Conservation (phyloP, 2,113 vertebrate species). For the Leptocoma aspasia region DNA sequence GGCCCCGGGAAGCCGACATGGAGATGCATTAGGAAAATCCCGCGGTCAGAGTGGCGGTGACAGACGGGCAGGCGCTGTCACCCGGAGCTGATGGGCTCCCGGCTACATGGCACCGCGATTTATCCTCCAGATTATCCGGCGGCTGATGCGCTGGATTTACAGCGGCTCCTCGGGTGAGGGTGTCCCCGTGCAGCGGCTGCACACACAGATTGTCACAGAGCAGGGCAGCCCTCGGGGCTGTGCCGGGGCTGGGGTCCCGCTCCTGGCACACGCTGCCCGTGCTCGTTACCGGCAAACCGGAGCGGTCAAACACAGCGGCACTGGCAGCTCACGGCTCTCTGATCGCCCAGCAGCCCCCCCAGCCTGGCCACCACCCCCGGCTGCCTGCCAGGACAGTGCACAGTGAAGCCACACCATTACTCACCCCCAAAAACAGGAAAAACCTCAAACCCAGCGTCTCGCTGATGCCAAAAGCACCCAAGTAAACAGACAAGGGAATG, state of each 20-base stretch:
- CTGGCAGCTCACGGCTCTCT: accelerated
- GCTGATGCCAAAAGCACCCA: neutral
- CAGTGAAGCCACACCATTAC: accelerated
- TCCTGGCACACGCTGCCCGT: accelerated
- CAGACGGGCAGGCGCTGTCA: neutral
- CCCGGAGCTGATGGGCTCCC: neutral
- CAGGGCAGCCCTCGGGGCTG: neutral
- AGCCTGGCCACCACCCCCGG: accelerated
- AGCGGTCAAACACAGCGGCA: accelerated
- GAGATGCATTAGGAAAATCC: accelerated
- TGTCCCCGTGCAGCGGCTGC: neutral
- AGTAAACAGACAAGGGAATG: accelerated
- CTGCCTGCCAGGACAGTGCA: accelerated
- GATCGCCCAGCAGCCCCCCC: accelerated
- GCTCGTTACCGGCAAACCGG: accelerated
- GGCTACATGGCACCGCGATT: accelerated
- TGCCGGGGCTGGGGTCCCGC: too few species aligned
- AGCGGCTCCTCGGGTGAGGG: neutral
- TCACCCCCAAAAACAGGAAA: accelerated
- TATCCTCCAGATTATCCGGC: neutral
- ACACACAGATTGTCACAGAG: accelerated
- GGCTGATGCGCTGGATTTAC: neutral
- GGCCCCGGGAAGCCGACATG: neutral
- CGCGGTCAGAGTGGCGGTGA: accelerated
- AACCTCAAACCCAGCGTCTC: neutral